phyloP scores from a whole-genome alignment of 1,140 invertebrate species.

The Thrips palmi region DNA sequence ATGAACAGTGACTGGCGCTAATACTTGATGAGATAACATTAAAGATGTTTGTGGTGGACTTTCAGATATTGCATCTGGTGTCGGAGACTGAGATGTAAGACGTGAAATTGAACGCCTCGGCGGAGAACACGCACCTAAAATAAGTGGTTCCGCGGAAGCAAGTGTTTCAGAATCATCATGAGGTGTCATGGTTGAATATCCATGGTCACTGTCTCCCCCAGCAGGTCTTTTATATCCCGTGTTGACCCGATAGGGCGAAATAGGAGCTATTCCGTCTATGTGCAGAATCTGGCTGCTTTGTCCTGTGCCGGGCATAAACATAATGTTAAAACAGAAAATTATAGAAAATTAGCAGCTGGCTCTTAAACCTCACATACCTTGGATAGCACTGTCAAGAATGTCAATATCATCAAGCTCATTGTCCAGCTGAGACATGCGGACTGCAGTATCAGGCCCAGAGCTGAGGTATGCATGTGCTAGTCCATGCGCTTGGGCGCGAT shows the following conservation, averaged over 20 bases:
- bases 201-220: slow-evolving; percentile 76
- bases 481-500: slow-evolving; percentile 3
- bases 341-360: no score
- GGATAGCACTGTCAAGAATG: no score
- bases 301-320: no score
- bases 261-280: slow-evolving; percentile 43
- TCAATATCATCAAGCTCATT: no score
- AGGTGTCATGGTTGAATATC: slow-evolving; percentile 88
- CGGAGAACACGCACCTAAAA: slow-evolving; percentile 20
- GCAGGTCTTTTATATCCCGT: slow-evolving; percentile 60
- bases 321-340: no score
- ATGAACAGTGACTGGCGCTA: slow-evolving; percentile 78
- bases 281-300: no score
- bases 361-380: no score
- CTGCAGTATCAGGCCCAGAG: slow-evolving; percentile 16
- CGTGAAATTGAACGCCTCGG: slow-evolving; percentile 19
- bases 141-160: slow-evolving; percentile 39
- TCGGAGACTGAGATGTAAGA: slow-evolving; percentile 23
- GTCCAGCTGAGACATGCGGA: slow-evolving; percentile 26
- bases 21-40: slow-evolving; percentile 40
- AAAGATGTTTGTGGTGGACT: slow-evolving; percentile 26
- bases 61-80: slow-evolving; percentile 10
- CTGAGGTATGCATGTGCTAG: no score
- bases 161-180: slow-evolving; percentile 72
- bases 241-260: slow-evolving; percentile 75